A percentile compares a stretch with the other conserved stretches of the same genome.
Evolutionary conservation across 1,140 invertebrate genomes (phyloP).

Genomic region (Tenebrio molitor): DNA sequence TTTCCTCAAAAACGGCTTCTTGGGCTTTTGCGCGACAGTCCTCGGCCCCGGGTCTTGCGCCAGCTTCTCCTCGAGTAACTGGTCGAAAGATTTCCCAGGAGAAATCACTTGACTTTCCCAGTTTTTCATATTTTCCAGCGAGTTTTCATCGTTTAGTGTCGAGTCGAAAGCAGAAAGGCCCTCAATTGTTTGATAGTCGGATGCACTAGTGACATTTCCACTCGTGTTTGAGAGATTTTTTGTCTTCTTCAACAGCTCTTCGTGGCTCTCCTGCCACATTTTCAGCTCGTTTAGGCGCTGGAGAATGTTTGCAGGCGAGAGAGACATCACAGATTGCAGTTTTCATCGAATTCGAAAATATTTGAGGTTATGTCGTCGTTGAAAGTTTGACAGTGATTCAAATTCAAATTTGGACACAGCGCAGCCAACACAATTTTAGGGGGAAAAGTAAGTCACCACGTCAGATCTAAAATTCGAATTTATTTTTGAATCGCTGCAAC

Average conservation of each 20-base stretch:
- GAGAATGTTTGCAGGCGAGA: slow-evolving; percentile 13
- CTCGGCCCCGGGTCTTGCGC: slow-evolving; percentile 35
- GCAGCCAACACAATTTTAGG: too few relatives aligned
- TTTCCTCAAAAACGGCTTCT: slow-evolving; percentile 61
- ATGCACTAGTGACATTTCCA: not conserved
- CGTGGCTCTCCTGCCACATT: slow-evolving; percentile 26
- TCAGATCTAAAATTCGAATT: too few relatives aligned
- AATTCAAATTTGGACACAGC: slow-evolving; percentile 16
- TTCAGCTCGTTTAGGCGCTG: slow-evolving; percentile 3
- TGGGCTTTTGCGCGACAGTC: slow-evolving; percentile 51
- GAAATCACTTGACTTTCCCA: slow-evolving; percentile 53
- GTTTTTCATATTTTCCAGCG: too few relatives aligned
- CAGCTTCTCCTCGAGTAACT: slow-evolving; percentile 56
- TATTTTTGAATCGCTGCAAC: too few relatives aligned
- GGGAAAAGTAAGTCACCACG: too few relatives aligned
- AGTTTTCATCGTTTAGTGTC: slow-evolving; percentile 7
- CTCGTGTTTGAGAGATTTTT: not conserved
- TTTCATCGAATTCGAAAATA: not conserved
- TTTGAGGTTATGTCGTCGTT: slow-evolving; percentile 21
- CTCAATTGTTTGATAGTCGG: slow-evolving; percentile 47
- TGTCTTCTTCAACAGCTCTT: slow-evolving; percentile 27
- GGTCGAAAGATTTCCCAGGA: slow-evolving; percentile 52
- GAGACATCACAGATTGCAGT: slow-evolving; percentile 6
- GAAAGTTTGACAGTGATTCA: not conserved
- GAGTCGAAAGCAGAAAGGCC: slow-evolving; percentile 44